Evolutionary conservation across 2,797 vertebrate species (phyloP).

Genomic region (Pangasius djambal): DNA sequence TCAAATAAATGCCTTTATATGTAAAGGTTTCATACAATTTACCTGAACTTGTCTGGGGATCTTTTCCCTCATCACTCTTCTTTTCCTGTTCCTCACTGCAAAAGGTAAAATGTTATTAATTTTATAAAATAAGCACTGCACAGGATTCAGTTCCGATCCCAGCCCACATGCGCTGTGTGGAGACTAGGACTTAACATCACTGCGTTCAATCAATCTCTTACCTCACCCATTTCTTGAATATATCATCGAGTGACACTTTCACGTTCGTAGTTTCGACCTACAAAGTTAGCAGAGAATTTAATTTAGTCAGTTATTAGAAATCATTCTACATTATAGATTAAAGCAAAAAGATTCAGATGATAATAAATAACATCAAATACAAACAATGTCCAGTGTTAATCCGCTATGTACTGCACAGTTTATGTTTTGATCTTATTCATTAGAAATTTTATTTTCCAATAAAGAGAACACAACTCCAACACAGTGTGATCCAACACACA

Average conservation of each 20-base stretch:
- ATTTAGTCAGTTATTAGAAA: neutral
- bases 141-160: neutral
- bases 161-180: neutral
- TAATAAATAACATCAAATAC: neutral
- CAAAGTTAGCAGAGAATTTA: neutral
- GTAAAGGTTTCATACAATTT: neutral
- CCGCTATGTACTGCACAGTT: neutral
- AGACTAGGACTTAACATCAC: neutral
- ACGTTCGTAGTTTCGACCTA: slow-evolving; percentile 34
- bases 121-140: neutral
- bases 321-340: neutral
- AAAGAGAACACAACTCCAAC: neutral
- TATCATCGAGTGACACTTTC: slow-evolving; percentile 37
- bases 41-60: neutral
- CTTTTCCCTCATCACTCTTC: neutral
- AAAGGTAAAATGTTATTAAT: neutral
- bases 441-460: neutral
- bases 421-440: neutral
- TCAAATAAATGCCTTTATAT: neutral
- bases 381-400: neutral
- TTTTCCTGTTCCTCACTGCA: slow-evolving; percentile 11
- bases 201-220: slow-evolving; percentile 12
- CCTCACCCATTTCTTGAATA: slow-evolving; percentile 51
- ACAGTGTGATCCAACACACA: too few species aligned
- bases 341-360: neutral